Base-by-base conservation (phyloP, 2,888 invertebrate species). In the Palloptera scutellata region DNA sequence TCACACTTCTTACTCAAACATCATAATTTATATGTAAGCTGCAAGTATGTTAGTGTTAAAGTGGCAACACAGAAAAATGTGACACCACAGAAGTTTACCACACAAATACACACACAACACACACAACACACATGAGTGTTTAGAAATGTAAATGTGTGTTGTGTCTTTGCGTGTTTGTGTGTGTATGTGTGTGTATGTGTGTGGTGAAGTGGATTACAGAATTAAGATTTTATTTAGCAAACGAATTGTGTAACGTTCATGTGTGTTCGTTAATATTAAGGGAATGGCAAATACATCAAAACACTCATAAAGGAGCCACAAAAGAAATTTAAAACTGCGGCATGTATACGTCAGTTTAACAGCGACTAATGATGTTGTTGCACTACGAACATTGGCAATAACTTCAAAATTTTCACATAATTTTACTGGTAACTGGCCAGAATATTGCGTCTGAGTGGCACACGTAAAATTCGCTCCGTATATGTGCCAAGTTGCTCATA, bases 191-290 rank as follows among this genome's bases (percentile, higher is more conserved):
- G 40, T 30, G 30, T 54, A 43, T 20, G n/a, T 45, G 51, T 55
- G 45, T 17, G 5, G 61, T 62, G 40, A 51, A 60, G 67, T 63
- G 62, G 59, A 60, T 60, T 65, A 60, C 40, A 43, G 60, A 42
- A 60, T 65, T 65, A 65, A 60, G 65, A 60, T 60, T 53, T 65
- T 59, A 65, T 65, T 65, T 65, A 60, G 59, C 58, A 60, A 13
- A 43, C 40, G 15, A 12, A 15, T 57, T 64, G 48, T 64, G 45
- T 57, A 17, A n/a, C n/a, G n/a, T n/a, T n/a, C 45, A 30, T 12
- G 43, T 59, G 59, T n/a, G 9, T 40, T n/a, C 6, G 48, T 48
- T 13, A n/a, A 15, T 48, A 11, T n/a, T 2, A 15, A 13, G 15
- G 15, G 11, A 11, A 48, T 48, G 15, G n/a, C 13, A 48, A 13